These are phyloP conservation scores for Amphibalanus amphitrite DNA, from an alignment of 1,140 invertebrate genomes.

Conservation along the genomic window DNA sequence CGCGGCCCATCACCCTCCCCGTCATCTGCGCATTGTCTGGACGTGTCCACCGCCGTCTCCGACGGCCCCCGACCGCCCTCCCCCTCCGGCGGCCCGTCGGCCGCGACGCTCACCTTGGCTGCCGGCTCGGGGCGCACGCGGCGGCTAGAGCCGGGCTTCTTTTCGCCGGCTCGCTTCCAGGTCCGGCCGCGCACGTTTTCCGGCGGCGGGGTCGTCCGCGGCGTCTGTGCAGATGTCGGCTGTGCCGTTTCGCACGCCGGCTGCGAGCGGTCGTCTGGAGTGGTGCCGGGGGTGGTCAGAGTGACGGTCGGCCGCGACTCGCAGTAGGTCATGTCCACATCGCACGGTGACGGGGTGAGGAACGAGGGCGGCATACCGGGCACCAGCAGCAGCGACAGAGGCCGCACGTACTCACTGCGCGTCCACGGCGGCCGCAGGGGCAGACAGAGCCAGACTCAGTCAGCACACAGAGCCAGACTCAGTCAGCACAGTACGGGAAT, in stretches of 20 bases:
- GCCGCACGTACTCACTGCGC: not conserved
- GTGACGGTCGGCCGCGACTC: not conserved
- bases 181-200: not conserved
- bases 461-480: too few relatives aligned
- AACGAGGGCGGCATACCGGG: not conserved
- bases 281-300: not conserved
- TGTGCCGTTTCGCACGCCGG: not conserved
- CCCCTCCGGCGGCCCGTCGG: too few relatives aligned
- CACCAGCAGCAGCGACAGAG: not conserved
- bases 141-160: conserved; percentile 10
- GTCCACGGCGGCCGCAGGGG: conserved; percentile 21
- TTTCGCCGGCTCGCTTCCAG: conserved; percentile 13
- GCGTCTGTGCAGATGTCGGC: too few relatives aligned
- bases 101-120: not conserved
- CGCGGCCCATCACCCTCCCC: too few relatives aligned
- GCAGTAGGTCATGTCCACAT: not conserved
- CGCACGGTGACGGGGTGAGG: not conserved
- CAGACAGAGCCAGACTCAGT: too few relatives aligned
- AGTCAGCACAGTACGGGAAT: too few relatives aligned
- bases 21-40: too few relatives aligned
- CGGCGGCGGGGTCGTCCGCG: too few relatives aligned
- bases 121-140: conserved; percentile 8
- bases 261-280: not conserved
- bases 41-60: not conserved
- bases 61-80: too few relatives aligned